Percentiles rank a stretch among this genome's conserved stretches.
Conservation (phyloP, 2,113 vertebrate species). For the Campylomormyrus tamandua region DNA sequence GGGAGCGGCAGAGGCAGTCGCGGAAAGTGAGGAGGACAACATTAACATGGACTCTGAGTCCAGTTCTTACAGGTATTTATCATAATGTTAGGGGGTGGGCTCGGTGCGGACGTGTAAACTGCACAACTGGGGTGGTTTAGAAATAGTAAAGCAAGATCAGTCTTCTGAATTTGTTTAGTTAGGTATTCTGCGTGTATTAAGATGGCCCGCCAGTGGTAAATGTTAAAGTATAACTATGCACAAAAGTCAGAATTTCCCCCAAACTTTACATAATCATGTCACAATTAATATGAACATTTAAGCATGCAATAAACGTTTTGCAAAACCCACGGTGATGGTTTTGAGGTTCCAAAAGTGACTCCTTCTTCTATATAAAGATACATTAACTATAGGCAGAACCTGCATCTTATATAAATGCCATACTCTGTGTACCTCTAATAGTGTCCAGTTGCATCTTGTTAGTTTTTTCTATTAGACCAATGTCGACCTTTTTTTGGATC, state of each 20-base stretch:
- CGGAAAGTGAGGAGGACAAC: slow-evolving; percentile 72
- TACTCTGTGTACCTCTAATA: neutral
- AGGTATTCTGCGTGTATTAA: neutral
- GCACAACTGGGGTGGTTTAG: neutral
- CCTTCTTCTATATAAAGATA: neutral
- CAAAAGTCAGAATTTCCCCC: neutral
- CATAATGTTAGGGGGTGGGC: neutral
- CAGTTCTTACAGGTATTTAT: slow-evolving; percentile 84
- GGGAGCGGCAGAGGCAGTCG: slow-evolving; percentile 46
- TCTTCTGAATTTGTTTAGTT: neutral
- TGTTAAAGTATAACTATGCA: neutral
- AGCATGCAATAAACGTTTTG: neutral
- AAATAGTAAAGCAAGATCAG: neutral
- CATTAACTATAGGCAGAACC: neutral
- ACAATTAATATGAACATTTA: neutral
- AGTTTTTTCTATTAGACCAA: neutral
- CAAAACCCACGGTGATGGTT: neutral
- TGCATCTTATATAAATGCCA: neutral
- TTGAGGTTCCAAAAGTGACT: neutral
- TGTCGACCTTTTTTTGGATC: neutral
- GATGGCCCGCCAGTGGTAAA: neutral
- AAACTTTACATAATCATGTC: neutral
- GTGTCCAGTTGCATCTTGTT: neutral
- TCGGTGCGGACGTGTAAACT: neutral
- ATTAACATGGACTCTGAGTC: slow-evolving; percentile 70